Evolutionary conservation across 2,888 invertebrate species (phyloP).

Genomic region (Chymomyza amoena): DNA sequence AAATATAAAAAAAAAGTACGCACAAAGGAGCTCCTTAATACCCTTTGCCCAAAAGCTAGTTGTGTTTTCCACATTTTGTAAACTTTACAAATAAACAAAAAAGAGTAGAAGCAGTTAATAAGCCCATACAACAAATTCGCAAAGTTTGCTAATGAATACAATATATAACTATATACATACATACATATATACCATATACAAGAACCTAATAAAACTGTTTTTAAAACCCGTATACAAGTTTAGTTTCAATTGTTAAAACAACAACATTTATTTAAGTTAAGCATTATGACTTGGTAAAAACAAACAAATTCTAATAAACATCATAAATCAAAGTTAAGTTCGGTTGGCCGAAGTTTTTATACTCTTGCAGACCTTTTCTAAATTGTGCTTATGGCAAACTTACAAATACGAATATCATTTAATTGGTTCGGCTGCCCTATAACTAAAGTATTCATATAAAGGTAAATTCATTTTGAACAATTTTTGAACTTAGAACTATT

Average conservation of each 20-base stretch:
- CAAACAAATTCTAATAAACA: slow-evolving; percentile 4
- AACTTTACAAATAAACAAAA: slow-evolving; percentile 61
- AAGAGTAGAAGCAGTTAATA: slow-evolving; percentile 2
- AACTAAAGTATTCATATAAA: too few relatives aligned
- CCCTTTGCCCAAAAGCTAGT: slow-evolving; percentile 43
- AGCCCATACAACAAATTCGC: slow-evolving; percentile 34
- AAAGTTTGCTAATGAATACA: slow-evolving; percentile 46
- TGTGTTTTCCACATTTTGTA: slow-evolving; percentile 70
- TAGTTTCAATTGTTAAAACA: not conserved
- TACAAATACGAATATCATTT: too few relatives aligned
- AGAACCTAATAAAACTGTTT: slow-evolving; percentile 63
- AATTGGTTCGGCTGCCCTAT: too few relatives aligned
- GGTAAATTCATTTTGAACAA: too few relatives aligned
- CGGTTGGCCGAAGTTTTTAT: not conserved
- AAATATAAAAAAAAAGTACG: slow-evolving; percentile 17
- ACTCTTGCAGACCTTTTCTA: not conserved
- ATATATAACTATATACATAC: slow-evolving; percentile 34
- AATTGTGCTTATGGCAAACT: not conserved
- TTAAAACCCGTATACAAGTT: slow-evolving; percentile 39
- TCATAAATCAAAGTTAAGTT: slow-evolving; percentile 1
- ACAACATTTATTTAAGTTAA: slow-evolving; percentile 28
- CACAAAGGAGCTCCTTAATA: slow-evolving; percentile 27
- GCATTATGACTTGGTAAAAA: slow-evolving; percentile 10
- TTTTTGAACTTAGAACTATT: too few relatives aligned
- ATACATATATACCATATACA: slow-evolving; percentile 15